Evolutionary conservation across 1,140 invertebrate genomes (phyloP), one percentile per base, ranked within the genome.

Genomic region (Lordiphosa mommai): DNA sequence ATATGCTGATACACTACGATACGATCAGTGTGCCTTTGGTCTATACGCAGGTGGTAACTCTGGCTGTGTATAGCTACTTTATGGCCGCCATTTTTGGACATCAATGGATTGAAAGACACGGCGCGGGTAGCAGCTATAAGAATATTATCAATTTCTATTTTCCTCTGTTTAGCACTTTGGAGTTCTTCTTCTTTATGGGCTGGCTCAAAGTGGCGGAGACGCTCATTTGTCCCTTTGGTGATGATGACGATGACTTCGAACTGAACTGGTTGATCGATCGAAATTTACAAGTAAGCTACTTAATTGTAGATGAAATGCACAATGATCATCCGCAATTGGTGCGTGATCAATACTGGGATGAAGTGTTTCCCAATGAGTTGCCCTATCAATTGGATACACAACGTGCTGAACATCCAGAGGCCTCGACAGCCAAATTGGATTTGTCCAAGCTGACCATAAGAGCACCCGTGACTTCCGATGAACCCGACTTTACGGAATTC

Each of bases 251-350:
- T 70, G 90, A 91, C 65, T 91, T 91, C 52, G 90, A 91, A 89
- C 90, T 93, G 0, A 97, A 96, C 72, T 97, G 95, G 95, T 92
- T 97, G 68, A 93, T 97, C 36, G 96, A 97, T 80, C 92, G 96
- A 76, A 95, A 96, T 90, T 89, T 96, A 27, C 94, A 96, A 90
- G 94, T 96, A 4, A 94, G 94, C 9, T 97, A 96, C 88, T 90
- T 97, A 66, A 97, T 97, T 61, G 96, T 97, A n/a, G 96, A 97
- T 85, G 95, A 96, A 89, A 97, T 97, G 95, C 95, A 97, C 86
- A 94, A 96, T 86, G 94, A 96, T 63, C 95, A 97, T 90, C 96
- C 95, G 0, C 94, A 96, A 79, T 87, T 97, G 36, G 92, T 96
- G 27, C 92, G 92, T 32, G 96, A 97, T 91, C 94, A 96, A 74